Evolutionary conservation across 2,888 invertebrate species (phyloP).

Genomic region (Agonopterix arenella): DNA sequence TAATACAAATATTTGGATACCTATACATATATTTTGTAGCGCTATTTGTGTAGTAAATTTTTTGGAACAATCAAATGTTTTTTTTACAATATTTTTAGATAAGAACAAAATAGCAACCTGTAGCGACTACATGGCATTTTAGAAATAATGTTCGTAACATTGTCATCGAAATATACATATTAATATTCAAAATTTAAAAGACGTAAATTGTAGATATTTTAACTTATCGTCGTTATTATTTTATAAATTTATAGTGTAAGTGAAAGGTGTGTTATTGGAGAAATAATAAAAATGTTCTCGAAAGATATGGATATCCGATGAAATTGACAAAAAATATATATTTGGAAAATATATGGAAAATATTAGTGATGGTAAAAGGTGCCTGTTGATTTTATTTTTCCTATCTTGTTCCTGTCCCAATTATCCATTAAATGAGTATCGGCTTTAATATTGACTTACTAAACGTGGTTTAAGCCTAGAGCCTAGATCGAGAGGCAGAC

Average conservation of each 20-base stretch:
- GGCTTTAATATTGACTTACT: slow-evolving; percentile 18
- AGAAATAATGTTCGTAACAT: slow-evolving; percentile 22
- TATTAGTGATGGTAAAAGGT: slow-evolving; percentile 54
- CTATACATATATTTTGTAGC: slow-evolving; percentile 21
- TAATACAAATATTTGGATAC: slow-evolving; percentile 26
- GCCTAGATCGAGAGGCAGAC: too few species aligned
- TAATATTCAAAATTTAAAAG: slow-evolving; percentile 32
- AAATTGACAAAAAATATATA: slow-evolving; percentile 31
- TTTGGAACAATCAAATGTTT: slow-evolving; percentile 1
- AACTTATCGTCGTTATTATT: slow-evolving; percentile 49
- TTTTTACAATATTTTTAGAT: slow-evolving; percentile 3
- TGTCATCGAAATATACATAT: slow-evolving; percentile 15
- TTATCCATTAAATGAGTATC: slow-evolving; percentile 23
- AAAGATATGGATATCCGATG: slow-evolving; percentile 29
- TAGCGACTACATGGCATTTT: slow-evolving; percentile 23
- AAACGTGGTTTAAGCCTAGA: not conserved
- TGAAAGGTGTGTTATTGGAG: slow-evolving; percentile 42
- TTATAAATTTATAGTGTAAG: slow-evolving; percentile 47
- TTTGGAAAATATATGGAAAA: slow-evolving; percentile 23
- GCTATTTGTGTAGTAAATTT: slow-evolving; percentile 12
- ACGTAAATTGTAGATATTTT: slow-evolving; percentile 36
- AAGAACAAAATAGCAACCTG: slow-evolving; percentile 8
- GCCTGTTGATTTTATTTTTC: slow-evolving; percentile 58
- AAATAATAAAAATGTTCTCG: slow-evolving; percentile 47
- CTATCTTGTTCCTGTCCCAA: slow-evolving; percentile 14